Evolutionary conservation across 2,113 vertebrate species (phyloP).

Genomic region (Anas platyrhynchos): DNA sequence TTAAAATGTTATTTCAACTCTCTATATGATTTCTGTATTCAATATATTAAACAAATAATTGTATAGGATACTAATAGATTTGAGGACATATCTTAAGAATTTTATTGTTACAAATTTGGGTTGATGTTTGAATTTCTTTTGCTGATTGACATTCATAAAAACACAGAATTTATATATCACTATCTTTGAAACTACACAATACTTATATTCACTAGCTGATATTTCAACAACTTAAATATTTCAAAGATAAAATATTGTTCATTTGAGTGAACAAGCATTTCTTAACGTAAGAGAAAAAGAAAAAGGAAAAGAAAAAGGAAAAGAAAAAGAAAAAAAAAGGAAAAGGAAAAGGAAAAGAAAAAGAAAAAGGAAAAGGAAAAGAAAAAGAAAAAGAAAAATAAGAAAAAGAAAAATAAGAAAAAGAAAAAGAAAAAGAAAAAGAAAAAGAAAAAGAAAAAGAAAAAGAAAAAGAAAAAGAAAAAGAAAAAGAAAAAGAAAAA

Average conservation of each 20-base stretch:
- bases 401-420: too few species aligned
- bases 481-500: too few species aligned
- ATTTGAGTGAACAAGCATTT: not conserved
- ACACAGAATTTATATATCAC: fast-evolving
- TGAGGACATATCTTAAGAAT: not conserved
- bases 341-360: too few species aligned
- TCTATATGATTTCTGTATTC: not conserved
- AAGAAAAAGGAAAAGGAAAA: too few species aligned
- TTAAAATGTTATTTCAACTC: not conserved
- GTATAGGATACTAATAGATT: not conserved
- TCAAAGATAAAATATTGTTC: not conserved
- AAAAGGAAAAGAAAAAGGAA: too few species aligned
- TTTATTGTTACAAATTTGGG: not conserved
- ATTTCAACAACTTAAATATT: not conserved
- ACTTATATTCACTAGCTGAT: not conserved
- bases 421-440: too few species aligned
- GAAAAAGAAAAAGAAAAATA: too few species aligned
- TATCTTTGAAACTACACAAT: not conserved
- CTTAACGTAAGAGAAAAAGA: not conserved
- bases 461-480: too few species aligned
- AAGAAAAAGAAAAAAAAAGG: not conserved
- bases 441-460: too few species aligned
- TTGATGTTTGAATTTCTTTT: not conserved
- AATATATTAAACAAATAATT: not conserved
- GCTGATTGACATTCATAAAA: not conserved